These are phyloP conservation scores for Rhyzopertha dominica DNA, from an alignment of 1,140 invertebrate species.

Conservation along the genomic window DNA sequence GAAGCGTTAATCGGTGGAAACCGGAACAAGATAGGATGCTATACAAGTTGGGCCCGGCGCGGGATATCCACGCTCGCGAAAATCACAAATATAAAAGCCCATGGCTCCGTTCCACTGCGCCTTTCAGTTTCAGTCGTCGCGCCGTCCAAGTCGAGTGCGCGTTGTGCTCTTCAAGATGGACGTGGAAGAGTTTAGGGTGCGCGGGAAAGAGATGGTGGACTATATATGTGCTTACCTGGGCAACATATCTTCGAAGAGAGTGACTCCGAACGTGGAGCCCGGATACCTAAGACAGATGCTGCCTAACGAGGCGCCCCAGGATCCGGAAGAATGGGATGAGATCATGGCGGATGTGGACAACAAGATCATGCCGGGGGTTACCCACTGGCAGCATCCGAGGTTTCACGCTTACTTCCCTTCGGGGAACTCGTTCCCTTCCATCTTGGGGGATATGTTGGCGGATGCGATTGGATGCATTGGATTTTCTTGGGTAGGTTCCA, in stretches of 20 bases:
- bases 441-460: slow-evolving; percentile 88
- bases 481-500: slow-evolving; percentile 83
- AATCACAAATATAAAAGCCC: too few relatives aligned
- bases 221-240: slow-evolving; percentile 87
- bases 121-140: not conserved
- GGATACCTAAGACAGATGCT: slow-evolving; percentile 77
- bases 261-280: slow-evolving; percentile 76
- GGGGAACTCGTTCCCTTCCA: slow-evolving; percentile 91
- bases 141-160: too few relatives aligned
- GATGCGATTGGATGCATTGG: slow-evolving; percentile 90
- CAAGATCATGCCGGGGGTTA: slow-evolving; percentile 91
- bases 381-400: slow-evolving; percentile 94
- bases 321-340: slow-evolving; percentile 76
- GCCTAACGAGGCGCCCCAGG: slow-evolving; percentile 69
- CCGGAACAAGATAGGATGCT: too few relatives aligned
- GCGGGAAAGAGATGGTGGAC: slow-evolving; percentile 88
- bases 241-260: slow-evolving; percentile 65
- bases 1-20: too few relatives aligned
- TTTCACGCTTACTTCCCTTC: slow-evolving; percentile 97
- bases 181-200: slow-evolving; percentile 72
- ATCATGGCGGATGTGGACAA: slow-evolving; percentile 86
- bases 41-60: too few relatives aligned
- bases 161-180: too few relatives aligned
- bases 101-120: not conserved
- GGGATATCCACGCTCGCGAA: too few relatives aligned